Base-by-base conservation (phyloP, 2,888 invertebrate genomes). In the Amphipyra tragopoginis region DNA sequence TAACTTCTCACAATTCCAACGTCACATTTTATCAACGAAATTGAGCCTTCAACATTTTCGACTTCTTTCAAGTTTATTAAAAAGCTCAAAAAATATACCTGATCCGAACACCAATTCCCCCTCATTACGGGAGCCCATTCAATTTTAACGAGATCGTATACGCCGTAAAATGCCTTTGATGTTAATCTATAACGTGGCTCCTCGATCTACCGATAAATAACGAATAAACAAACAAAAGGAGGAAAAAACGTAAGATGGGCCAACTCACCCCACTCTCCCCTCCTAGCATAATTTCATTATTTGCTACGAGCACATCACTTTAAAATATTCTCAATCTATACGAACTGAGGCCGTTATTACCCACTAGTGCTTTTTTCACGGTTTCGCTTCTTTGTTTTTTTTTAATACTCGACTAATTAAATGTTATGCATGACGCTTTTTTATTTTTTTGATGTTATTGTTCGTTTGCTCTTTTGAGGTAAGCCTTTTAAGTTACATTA, bases 171-270 rank as follows among this genome's bases (percentile, higher is more conserved):
- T 75, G 79, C 86, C 88, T 92, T 92, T 91, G 91, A 92, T 90
- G 89, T 90, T 90, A 90, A 92, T 92, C 90, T 90, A 86, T 86
- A 87, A 83, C 86, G 80, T 81, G 81, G 83, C 80, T 82, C 83
- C 84, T 82, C 86, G 88, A 91, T 91, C 90, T 89, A 82, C 89
- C 90, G 90, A 90, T 90, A 91, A 90, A 90, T 90, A 89, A 88
- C 86, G 89, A 87, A 89, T 89, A 86, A 85, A 89, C 90, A 91
- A 90, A 91, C 90, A 89, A 90, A 86, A 83, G 74, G 79, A 83
- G 83, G 80, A 85, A 86, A 83, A 88, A 84, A 81, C 79, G 81
- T 77, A 81, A 75, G 78, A 75, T 74, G 73, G 67, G 65, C 65
- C 63, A 65, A 61, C 63, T 49, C 68, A 49, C 70, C 76, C 82